Evolutionary conservation across 64 coral and sea anemone species (phyloP), one percentile per base, ranked within the genome.

Genomic region (Astreopora myriophthalma): DNA sequence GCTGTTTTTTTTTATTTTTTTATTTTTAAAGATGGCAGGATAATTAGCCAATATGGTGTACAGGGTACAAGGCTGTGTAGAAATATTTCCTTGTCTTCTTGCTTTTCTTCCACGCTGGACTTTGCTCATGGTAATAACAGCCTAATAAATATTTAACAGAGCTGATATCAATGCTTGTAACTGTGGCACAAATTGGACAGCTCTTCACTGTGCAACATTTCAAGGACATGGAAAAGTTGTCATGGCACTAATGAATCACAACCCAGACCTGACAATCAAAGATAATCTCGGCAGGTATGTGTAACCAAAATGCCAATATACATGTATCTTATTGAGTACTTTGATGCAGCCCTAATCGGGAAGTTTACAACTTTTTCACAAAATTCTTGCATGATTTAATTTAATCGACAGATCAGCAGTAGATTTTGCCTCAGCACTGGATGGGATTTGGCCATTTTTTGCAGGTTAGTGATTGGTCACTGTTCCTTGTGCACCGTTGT

Each of bases 341-440:
- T 55, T 46, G 42, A 46, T 46, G 42, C 42, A 6, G 42, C 11
- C 42, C 11, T 11, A 0, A 46, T 46, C 5, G 42, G 5, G 11
- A 46, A 11, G 11, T 46, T 46, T 55, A 55, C 51, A 55, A 55
- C 10, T 55, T 55, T 55, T 55, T 55, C 17, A 14, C 12, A 55
- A 55, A 16, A 6, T 44, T 44, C 17, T 34, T 16, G 2, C 10
- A 30, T 57, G 5, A 37, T 88, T 5, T 35, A 23, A 49, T 48
- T 92, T 91, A 51, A 57, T 75, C 77, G n/a, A 1, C 73, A 98
- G 96, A 69, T 91, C 96, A 77, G 92, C 96, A 77, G 23, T 85
- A 26, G 96, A 98, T 67, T 98, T 98, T 98, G 96, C 96, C 22
- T 98, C 96, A 62, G 96, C 96, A 84, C 81, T 98, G 55, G 96